phyloP scores from a whole-genome alignment of 2,113 vertebrate species.

The Pycnonotus jocosus region DNA sequence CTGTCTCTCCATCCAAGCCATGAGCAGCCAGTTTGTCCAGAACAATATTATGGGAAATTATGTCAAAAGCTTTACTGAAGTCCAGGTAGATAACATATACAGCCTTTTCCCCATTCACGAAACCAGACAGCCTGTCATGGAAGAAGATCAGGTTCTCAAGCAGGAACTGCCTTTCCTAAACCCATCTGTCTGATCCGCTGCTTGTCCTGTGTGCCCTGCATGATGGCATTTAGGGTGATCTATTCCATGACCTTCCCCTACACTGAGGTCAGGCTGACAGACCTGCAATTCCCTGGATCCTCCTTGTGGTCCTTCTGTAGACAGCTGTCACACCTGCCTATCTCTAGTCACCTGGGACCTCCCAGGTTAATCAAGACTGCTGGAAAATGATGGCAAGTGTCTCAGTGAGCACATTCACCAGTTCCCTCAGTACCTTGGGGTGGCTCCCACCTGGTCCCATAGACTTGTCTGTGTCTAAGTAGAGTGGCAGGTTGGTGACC shows the following conservation, averaged over 20 bases:
- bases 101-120: background rate
- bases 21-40: background rate
- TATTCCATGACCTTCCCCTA: background rate
- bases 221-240: background rate
- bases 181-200: background rate
- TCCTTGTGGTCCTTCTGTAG: background rate
- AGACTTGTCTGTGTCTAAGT: background rate
- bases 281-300: background rate
- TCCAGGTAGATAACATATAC: background rate
- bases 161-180: background rate
- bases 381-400: background rate
- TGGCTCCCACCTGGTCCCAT: background rate
- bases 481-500: rapidly evolving
- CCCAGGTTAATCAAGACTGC: background rate
- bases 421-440: background rate
- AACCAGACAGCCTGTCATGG: background rate
- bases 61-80: background rate
- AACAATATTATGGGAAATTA: background rate
- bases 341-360: background rate
- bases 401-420: background rate
- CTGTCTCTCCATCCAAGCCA: background rate
- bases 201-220: background rate
- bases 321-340: background rate
- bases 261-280: background rate
- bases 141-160: background rate